Evolutionary conservation across 1,140 invertebrate species (phyloP).

Genomic region (Drosophila arawakana): DNA sequence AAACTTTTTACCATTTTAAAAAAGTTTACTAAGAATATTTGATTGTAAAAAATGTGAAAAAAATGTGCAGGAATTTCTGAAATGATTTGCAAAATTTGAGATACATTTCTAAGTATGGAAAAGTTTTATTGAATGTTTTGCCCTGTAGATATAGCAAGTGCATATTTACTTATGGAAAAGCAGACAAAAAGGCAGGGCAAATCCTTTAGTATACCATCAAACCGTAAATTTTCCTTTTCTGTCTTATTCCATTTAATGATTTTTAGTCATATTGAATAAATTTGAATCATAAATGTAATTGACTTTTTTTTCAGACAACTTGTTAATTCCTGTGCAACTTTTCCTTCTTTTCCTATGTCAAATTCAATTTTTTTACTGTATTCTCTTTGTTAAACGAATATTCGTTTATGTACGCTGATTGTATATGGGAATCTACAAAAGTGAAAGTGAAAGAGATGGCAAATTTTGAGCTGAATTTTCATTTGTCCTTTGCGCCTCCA

Average conservation of each 20-base stretch:
- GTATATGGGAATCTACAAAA: not conserved
- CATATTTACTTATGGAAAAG: no score
- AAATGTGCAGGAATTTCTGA: not conserved
- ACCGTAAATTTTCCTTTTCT: no score
- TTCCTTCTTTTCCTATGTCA: no score
- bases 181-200: no score
- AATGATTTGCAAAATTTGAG: not conserved
- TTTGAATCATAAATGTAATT: no score
- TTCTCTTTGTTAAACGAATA: not conserved
- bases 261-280: no score
- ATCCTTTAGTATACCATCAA: no score
- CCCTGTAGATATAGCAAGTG: no score
- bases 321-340: no score
- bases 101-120: not conserved
- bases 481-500: constrained; percentile 24
- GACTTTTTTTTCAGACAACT: no score
- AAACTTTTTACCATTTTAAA: not conserved
- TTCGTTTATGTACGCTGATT: constrained; percentile 1
- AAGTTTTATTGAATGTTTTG: not conserved
- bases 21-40: not conserved
- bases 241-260: no score
- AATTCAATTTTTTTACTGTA: not conserved
- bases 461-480: constrained; percentile 18
- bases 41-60: not conserved
- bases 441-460: constrained; percentile 26